phyloP scores from a whole-genome alignment of 2,113 vertebrate species.

The Cairina moschata region DNA sequence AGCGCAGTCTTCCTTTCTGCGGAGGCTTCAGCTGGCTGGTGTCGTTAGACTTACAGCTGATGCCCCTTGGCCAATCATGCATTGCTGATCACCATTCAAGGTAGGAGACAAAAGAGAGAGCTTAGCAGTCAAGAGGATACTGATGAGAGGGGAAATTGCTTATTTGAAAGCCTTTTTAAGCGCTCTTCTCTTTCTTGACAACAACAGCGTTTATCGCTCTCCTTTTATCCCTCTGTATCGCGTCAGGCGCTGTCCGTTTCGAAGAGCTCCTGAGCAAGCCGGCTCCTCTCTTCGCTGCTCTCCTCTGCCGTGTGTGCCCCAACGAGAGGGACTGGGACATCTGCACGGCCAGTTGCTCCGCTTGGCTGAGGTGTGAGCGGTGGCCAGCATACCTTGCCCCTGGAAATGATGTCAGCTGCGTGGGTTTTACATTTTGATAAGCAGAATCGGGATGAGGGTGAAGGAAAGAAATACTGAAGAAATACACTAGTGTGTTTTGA shows the following conservation, averaged over 20 bases:
- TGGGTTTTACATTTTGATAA: not conserved
- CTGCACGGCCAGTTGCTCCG: not conserved
- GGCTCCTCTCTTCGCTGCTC: not conserved
- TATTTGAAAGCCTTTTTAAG: conserved; percentile 62
- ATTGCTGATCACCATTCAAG: conserved; percentile 70
- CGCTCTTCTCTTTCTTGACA: conserved; percentile 44
- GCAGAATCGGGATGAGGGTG: not conserved
- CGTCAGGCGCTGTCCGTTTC: not conserved
- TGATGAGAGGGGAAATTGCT: conserved; percentile 68
- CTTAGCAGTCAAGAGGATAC: conserved; percentile 39
- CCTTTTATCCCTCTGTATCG: conserved; percentile 8
- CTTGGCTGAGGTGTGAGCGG: not conserved
- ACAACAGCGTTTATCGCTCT: conserved; percentile 52
- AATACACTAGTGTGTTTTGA: not conserved
- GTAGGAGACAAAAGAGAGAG: conserved; percentile 70
- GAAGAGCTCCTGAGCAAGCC: not conserved
- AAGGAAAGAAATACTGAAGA: not conserved
- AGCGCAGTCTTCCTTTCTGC: not conserved
- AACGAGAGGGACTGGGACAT: not conserved
- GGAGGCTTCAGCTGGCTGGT: not conserved
- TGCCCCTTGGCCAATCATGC: conserved; percentile 59
- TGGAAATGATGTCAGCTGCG: rapidly evolving
- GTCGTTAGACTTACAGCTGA: conserved; percentile 51
- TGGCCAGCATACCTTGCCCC: not conserved
- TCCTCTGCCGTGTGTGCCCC: not conserved